Evolutionary conservation across 2,113 vertebrate species (phyloP), one percentile per base, ranked within the genome.

Genomic region (Bagarius yarrelli): DNA sequence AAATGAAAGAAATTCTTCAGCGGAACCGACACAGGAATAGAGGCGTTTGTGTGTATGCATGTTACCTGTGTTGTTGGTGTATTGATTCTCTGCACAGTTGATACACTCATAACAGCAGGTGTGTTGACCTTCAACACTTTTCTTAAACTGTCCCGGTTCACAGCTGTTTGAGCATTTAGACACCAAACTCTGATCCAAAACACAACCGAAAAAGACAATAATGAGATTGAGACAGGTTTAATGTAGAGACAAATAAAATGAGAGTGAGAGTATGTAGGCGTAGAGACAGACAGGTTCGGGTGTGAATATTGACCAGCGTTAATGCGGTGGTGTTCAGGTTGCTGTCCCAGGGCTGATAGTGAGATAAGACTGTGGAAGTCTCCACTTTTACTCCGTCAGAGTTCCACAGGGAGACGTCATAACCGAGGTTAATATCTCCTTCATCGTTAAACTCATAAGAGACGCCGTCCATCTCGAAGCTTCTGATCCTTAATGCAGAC

Each of bases 71-170:
- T 84, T 59, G 50, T 96, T 95, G 79, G 93, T 95, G 86, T 91
- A 96, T 76, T 95, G 92, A 85, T 96, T 95, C 89, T 94, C 93
- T 0, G 94, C 93, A 71, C 95, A 97, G 84, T 90, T 91, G 81
- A 93, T 86, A 84, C 95, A 96, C 56, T 95, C 93, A 36, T 96
- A 97, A 85, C 95, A 97, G 73, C 96, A 97, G 4, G 89, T 95
- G 78, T 97, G 94, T 50, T 93, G 94, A 74, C 94, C 95, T 81
- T 91, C 92, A 0, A 91, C 91, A 36, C 93, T 92, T 86, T 95
- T 96, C 87, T 96, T 97, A 88, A 95, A 91, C 89, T 96, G 86
- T 1, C 95, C 96, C 52, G 93, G 94, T 19, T 86, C 80, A 83
- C 95, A 97, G 86, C 90, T 93, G n/a, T 87, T 90, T 60, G 95